A percentile compares a stretch with the other conserved stretches of the same genome.
Evolutionary conservation across 1,140 invertebrate species (phyloP).

Genomic region (Temnothorax longispinosus): DNA sequence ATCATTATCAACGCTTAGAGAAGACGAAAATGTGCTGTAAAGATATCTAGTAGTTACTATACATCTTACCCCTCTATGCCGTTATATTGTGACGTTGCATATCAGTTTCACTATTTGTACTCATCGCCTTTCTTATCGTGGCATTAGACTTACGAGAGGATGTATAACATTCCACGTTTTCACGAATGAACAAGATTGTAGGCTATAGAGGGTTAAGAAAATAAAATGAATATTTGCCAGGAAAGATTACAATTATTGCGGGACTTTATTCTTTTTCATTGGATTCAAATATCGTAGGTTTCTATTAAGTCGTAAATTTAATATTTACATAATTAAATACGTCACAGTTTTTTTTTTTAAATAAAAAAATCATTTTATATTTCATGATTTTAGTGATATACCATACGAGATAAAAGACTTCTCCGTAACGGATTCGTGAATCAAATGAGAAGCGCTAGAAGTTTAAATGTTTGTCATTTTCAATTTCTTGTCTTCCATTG

Average conservation of each 20-base stretch:
- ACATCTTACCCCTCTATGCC: constrained; percentile 40
- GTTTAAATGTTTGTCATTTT: not conserved
- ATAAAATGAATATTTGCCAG: constrained; percentile 38
- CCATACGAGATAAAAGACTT: not conserved
- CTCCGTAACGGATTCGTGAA: not conserved
- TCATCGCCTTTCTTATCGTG: constrained; percentile 15
- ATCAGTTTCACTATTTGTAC: constrained; percentile 41
- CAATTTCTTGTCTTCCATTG: not conserved
- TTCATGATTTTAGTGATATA: not conserved
- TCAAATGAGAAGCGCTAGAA: not conserved
- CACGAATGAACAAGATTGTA: constrained; percentile 20
- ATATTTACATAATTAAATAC: constrained; percentile 3
- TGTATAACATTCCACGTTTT: constrained; percentile 45
- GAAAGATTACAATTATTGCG: constrained; percentile 22
- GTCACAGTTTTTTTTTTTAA: not conserved
- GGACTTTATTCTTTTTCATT: not conserved
- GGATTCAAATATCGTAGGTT: not conserved
- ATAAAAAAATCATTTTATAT: constrained; percentile 10
- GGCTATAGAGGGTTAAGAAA: constrained; percentile 57
- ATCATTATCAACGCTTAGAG: not conserved
- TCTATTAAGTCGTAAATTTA: not conserved
- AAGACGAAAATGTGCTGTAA: not conserved
- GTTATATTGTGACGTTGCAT: constrained; percentile 28
- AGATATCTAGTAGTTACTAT: constrained; percentile 47
- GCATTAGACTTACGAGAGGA: constrained; percentile 13